Percentiles rank a stretch among this genome's conserved stretches.
Conservation (phyloP, 1,140 invertebrate genomes). For the Cheumatopsyche charites region DNA sequence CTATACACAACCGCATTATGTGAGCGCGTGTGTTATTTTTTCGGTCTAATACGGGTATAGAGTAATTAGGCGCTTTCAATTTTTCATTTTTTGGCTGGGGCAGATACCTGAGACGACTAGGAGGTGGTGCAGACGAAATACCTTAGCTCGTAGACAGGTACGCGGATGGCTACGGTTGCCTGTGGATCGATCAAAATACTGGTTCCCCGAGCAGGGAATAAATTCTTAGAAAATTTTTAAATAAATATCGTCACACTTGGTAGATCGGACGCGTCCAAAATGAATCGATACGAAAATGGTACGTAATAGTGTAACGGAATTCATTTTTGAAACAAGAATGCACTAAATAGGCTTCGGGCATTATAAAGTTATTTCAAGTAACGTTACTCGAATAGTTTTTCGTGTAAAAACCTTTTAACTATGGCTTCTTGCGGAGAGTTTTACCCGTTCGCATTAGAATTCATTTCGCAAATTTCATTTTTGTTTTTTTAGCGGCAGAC, state of each 20-base stretch:
- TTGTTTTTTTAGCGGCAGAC: neutral
- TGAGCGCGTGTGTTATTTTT: slow-evolving; percentile 5
- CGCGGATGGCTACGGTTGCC: neutral
- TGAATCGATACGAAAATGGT: neutral
- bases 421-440: no score
- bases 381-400: neutral
- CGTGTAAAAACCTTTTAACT: no score
- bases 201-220: neutral
- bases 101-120: slow-evolving; percentile 6
- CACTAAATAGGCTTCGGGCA: neutral
- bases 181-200: slow-evolving; percentile 8
- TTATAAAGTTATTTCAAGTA: neutral
- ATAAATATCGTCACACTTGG: neutral
- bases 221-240: slow-evolving; percentile 9
- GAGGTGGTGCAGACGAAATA: neutral
- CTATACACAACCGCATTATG: neutral
- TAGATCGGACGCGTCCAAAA: neutral
- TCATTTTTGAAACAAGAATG: slow-evolving; percentile 13
- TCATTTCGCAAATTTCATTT: neutral
- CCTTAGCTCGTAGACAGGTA: slow-evolving; percentile 1
- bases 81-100: slow-evolving; percentile 13
- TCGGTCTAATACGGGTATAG: neutral
- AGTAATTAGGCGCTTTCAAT: slow-evolving; percentile 32
- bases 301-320: slow-evolving; percentile 7
- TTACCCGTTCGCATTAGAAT: neutral